A percentile compares a stretch with the other conserved stretches of the same genome.
These are phyloP conservation scores for Lophotis ruficrista DNA, from an alignment of 2,113 vertebrate species.

Conservation along the genomic window DNA sequence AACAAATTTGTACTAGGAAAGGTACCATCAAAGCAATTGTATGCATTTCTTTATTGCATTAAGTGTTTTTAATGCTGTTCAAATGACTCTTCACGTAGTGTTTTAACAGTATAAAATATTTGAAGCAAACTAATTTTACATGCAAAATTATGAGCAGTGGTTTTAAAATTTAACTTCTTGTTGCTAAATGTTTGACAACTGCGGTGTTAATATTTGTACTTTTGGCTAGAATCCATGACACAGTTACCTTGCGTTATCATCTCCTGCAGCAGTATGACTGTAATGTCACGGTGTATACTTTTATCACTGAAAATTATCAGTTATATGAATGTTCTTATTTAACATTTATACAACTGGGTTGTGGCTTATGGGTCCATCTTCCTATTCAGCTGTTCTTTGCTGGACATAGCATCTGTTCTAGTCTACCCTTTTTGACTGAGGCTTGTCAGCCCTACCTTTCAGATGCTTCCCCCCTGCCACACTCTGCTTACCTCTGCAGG, in stretches of 20 bases:
- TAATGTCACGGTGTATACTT: background rate
- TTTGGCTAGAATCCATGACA: background rate
- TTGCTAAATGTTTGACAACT: background rate
- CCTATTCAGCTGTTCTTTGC: background rate
- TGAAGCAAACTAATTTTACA: background rate
- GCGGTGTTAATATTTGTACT: background rate
- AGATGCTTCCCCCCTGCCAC: accelerated
- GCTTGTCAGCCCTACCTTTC: background rate
- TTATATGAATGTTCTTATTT: background rate
- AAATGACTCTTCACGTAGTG: background rate
- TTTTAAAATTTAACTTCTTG: background rate
- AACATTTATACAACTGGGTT: accelerated
- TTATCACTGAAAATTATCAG: background rate
- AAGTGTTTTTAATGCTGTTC: background rate
- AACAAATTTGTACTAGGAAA: background rate
- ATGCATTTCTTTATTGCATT: background rate
- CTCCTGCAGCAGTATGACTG: background rate
- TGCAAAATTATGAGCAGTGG: background rate
- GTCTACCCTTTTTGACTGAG: background rate
- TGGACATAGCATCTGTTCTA: background rate
- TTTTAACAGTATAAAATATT: background rate
- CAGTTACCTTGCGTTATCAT: background rate
- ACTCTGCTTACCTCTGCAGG: background rate
- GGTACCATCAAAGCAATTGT: background rate
- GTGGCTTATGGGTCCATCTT: background rate